Evolutionary conservation across 1,140 invertebrate genomes (phyloP).

Genomic region (Odontomachus brunneus): DNA sequence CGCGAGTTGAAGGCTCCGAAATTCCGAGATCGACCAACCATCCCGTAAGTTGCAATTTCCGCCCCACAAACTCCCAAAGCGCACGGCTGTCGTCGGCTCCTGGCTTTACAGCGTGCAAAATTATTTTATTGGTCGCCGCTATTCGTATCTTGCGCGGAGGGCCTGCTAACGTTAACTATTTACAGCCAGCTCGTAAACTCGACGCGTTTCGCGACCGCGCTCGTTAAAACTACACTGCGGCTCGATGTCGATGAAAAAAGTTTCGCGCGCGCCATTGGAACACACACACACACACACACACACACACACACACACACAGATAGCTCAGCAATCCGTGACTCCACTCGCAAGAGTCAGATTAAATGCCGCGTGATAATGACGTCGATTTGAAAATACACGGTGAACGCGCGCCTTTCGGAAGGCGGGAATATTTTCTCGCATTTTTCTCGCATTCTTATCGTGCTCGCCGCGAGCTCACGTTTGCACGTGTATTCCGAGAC

Average conservation of each 20-base stretch:
- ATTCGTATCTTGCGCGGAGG: background rate
- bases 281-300: no score
- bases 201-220: background rate
- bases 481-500: background rate
- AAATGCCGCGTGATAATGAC: background rate
- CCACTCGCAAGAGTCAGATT: background rate
- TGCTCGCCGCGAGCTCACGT: background rate
- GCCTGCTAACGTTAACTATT: conserved; percentile 36
- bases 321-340: background rate
- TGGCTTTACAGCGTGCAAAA: conserved; percentile 42
- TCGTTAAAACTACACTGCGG: conserved; percentile 42
- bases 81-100: conserved; percentile 11
- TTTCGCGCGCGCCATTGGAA: no score
- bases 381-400: background rate
- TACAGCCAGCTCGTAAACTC: conserved; percentile 39
- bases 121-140: conserved; percentile 42
- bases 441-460: background rate
- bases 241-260: conserved; percentile 33
- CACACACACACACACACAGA: no score
- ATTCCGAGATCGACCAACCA: conserved; percentile 29
- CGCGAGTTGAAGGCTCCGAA: background rate
- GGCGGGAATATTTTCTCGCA: background rate
- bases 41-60: conserved; percentile 41
- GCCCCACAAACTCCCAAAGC: conserved; percentile 40
- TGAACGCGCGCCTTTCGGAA: background rate